These are phyloP conservation scores for Chalcosyrphus nemorum DNA, from an alignment of 2,888 invertebrate genomes.

Conservation along the genomic window DNA sequence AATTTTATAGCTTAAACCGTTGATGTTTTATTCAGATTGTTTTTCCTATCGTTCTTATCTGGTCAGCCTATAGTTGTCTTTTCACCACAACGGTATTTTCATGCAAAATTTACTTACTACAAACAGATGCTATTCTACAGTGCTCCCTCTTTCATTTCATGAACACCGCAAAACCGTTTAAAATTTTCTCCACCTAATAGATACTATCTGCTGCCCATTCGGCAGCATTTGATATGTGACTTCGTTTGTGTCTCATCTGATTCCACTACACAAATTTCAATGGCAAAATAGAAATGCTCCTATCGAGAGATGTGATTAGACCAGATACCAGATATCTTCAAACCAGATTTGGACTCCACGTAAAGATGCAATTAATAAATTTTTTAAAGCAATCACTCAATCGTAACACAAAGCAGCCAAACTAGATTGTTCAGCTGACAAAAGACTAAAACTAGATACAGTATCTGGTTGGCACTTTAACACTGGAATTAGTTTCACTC, in stretches of 20 bases:
- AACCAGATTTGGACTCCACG: constrained; percentile 20
- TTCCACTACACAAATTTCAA: too few species aligned
- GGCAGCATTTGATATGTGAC: background rate
- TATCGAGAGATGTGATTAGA: too few species aligned
- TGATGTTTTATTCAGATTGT: too few species aligned
- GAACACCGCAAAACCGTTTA: background rate
- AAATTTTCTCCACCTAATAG: background rate
- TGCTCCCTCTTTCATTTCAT: background rate
- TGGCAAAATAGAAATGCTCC: background rate
- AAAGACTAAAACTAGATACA: background rate
- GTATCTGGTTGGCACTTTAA: background rate
- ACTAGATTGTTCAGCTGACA: constrained; percentile 25
- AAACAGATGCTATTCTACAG: too few species aligned
- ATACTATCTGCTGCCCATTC: background rate
- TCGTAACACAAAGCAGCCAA: constrained; percentile 40
- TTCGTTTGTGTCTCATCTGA: background rate
- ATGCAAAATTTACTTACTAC: too few species aligned
- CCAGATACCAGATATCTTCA: background rate
- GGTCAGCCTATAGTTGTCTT: too few species aligned
- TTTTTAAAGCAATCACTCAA: constrained; percentile 29
- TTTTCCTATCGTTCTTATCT: too few species aligned
- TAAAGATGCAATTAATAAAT: constrained; percentile 34
- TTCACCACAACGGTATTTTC: too few species aligned
- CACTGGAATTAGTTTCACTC: constrained; percentile 5
- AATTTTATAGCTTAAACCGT: too few species aligned